Conservation (phyloP, 2,888 invertebrate genomes). For the Synanthedon formicaeformis region DNA sequence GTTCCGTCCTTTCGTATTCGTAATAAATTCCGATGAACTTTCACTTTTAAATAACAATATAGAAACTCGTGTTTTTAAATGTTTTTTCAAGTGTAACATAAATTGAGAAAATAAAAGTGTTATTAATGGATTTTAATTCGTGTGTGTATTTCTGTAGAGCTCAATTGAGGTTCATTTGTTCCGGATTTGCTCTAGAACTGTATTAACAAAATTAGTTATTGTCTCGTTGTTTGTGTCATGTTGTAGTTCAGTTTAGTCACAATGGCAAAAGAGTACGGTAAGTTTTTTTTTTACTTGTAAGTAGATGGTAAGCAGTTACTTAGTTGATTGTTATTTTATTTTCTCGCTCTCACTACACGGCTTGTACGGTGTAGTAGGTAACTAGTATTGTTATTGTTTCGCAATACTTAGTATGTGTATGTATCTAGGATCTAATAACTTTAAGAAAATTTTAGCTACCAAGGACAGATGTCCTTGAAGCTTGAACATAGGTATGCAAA, state of each 20-base stretch:
- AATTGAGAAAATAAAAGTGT: not conserved
- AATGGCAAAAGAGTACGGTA: slow-evolving; percentile 54
- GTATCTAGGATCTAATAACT: too few relatives aligned
- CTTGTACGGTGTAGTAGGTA: too few relatives aligned
- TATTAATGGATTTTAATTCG: too few relatives aligned
- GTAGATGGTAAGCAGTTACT: too few relatives aligned
- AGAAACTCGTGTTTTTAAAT: not conserved
- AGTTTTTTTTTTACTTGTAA: slow-evolving; percentile 10
- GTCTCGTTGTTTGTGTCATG: not conserved
- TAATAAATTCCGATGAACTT: slow-evolving; percentile 13
- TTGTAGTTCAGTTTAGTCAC: slow-evolving; percentile 1
- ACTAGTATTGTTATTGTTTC: too few relatives aligned
- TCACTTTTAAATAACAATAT: slow-evolving; percentile 13
- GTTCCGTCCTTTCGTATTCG: not conserved
- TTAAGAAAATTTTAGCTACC: too few relatives aligned
- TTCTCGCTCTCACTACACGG: too few relatives aligned
- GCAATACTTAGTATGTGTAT: too few relatives aligned
- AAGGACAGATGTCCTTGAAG: too few relatives aligned
- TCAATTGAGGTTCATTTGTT: not conserved
- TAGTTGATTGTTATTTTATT: too few relatives aligned
- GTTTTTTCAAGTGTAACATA: not conserved
- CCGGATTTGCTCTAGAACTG: not conserved
- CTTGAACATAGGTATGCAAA: too few relatives aligned
- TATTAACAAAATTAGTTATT: not conserved
- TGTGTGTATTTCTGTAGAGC: not conserved